Percentiles rank a stretch among this genome's conserved stretches.
Evolutionary conservation across 2,888 invertebrate genomes (phyloP).

Genomic region (Glaucopsyche alexis): DNA sequence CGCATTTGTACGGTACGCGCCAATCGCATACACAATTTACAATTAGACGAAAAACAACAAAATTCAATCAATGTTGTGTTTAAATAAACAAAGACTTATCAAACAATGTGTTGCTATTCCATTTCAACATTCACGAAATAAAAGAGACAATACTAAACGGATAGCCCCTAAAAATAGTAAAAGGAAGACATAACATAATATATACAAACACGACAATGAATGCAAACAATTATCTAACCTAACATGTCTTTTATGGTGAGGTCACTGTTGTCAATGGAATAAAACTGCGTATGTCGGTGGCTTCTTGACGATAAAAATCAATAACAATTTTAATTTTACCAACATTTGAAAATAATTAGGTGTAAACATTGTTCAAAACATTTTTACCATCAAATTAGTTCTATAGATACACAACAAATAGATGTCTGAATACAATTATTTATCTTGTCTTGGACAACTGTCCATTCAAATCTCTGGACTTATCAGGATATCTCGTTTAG

Average conservation of each 20-base stretch:
- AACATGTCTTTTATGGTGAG: conserved; percentile 21
- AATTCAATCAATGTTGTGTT: neutral
- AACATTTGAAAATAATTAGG: neutral
- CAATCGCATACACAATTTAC: conserved; percentile 5
- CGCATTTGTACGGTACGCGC: neutral
- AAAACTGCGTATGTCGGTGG: neutral
- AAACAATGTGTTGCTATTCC: neutral
- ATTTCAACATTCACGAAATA: conserved; percentile 14
- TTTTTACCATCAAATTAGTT: neutral
- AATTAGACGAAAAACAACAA: conserved; percentile 9
- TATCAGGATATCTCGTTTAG: neutral
- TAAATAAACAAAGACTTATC: neutral
- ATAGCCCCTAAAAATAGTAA: conserved; percentile 4
- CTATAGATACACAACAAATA: neutral
- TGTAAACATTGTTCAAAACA: neutral
- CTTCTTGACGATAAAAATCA: neutral
- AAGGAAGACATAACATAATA: conserved; percentile 13
- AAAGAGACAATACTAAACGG: neutral
- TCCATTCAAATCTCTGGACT: neutral
- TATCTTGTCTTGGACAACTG: neutral
- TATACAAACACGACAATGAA: conserved; percentile 8
- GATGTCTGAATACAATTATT: neutral
- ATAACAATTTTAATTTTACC: neutral
- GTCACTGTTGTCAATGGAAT: conserved; percentile 23
- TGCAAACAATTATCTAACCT: conserved; percentile 15